Conservation (phyloP, 2,113 vertebrate species). For the Myotis davidii region DNA sequence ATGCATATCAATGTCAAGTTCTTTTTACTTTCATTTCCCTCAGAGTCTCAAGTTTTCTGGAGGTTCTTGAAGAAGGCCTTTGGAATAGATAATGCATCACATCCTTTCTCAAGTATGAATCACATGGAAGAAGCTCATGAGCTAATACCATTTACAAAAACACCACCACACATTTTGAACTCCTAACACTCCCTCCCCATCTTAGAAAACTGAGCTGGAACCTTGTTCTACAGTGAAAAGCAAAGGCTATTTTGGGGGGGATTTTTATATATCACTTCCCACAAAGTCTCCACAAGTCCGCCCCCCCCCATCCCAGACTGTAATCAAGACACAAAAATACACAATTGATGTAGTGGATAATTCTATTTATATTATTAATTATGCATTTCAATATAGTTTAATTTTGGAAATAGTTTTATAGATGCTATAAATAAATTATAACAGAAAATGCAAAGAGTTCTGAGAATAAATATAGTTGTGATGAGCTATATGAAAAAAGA, state of each 20-base stretch:
- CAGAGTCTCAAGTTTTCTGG: not conserved
- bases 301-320: not conserved
- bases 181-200: not conserved
- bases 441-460: not conserved
- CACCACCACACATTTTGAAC: not conserved
- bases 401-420: slow-evolving; percentile 37
- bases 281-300: not conserved
- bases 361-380: not conserved
- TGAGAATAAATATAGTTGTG: not conserved
- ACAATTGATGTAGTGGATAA: not conserved
- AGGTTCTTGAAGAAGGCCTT: not conserved
- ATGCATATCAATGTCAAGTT: not conserved
- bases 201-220: not conserved
- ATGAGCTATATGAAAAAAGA: not conserved
- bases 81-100: not conserved
- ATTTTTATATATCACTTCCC: not conserved
- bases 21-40: not conserved
- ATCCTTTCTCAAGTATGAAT: not conserved
- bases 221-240: not conserved
- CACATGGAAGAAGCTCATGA: not conserved
- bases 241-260: not conserved
- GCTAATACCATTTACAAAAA: not conserved
- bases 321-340: slow-evolving; percentile 22
- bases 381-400: slow-evolving; percentile 13
- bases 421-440: slow-evolving; percentile 17